Percentiles rank a stretch among this genome's conserved stretches.
Conservation (phyloP, 1,140 invertebrate genomes). For the Mercenaria mercenaria region DNA sequence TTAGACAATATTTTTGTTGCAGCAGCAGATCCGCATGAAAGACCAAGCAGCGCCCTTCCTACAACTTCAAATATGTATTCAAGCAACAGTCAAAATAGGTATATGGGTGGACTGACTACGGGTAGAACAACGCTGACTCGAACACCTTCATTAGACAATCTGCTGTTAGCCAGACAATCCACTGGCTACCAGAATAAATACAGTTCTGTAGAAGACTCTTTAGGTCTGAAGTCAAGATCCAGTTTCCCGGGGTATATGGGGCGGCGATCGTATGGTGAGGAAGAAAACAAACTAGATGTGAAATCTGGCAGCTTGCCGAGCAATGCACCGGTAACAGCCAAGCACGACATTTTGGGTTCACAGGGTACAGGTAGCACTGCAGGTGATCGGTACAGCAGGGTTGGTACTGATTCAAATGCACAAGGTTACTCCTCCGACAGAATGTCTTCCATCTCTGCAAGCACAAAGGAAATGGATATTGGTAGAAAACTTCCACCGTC, state of each 20-base stretch:
- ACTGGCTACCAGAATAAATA: conserved; percentile 42
- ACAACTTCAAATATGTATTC: conserved; percentile 46
- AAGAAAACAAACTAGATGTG: conserved; percentile 33
- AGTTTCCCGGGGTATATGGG: conserved; percentile 13
- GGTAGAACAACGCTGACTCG: conserved; percentile 57
- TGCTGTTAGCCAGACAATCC: conserved; percentile 34
- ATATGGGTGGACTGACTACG: conserved; percentile 44
- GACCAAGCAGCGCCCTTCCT: conserved; percentile 45
- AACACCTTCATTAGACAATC: conserved; percentile 58
- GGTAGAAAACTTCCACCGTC: conserved; percentile 31
- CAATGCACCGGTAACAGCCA: conserved; percentile 43
- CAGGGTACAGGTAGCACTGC: not conserved
- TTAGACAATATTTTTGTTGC: conserved; percentile 57
- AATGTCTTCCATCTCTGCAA: not conserved
- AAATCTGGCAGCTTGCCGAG: not conserved
- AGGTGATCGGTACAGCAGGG: not conserved
- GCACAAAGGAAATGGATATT: not conserved
- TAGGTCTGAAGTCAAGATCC: not conserved
- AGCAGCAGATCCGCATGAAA: conserved; percentile 1
- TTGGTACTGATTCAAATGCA: not conserved
- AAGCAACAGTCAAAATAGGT: conserved; percentile 26
- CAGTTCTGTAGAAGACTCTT: conserved; percentile 26
- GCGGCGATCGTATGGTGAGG: conserved; percentile 21
- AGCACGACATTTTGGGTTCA: conserved; percentile 43
- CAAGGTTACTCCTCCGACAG: conserved; percentile 11